Conservation (phyloP, 2,888 invertebrate genomes). For the Philereme vetulata region DNA sequence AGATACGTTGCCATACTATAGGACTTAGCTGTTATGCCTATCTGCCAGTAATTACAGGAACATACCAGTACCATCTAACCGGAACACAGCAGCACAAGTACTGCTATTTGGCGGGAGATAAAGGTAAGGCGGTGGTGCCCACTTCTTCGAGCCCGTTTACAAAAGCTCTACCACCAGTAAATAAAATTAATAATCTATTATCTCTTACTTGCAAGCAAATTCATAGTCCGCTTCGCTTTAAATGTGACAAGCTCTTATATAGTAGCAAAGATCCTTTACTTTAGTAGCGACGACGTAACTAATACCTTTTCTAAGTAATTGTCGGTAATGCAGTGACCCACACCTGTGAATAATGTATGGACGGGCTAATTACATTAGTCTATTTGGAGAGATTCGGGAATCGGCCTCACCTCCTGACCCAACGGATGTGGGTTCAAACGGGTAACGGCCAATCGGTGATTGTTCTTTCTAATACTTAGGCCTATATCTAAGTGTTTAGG, state of each 20-base stretch:
- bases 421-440: conserved; percentile 6
- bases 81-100: too few species aligned
- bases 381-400: conserved; percentile 19
- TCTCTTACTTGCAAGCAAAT: too few species aligned
- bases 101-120: too few species aligned
- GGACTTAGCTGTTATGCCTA: too few species aligned
- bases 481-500: too few species aligned
- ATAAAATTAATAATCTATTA: too few species aligned
- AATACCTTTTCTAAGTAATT: conserved; percentile 62
- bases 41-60: too few species aligned
- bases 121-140: too few species aligned
- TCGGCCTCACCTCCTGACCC: conserved; percentile 17
- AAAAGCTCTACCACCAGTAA: too few species aligned
- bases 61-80: too few species aligned
- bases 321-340: conserved; percentile 49
- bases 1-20: too few species aligned
- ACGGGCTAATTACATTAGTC: conserved; percentile 43
- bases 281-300: conserved; percentile 46
- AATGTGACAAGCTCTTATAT: conserved; percentile 10
- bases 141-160: too few species aligned
- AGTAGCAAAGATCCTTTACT: conserved; percentile 26
- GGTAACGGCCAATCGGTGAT: background rate
- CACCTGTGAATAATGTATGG: conserved; percentile 56
- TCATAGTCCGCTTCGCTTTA: background rate
- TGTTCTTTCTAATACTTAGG: background rate